A percentile compares a stretch with the other conserved stretches of the same genome.
These are phyloP conservation scores for Ginglymostoma cirratum DNA, from an alignment of 2,113 vertebrate species.

Conservation along the genomic window DNA sequence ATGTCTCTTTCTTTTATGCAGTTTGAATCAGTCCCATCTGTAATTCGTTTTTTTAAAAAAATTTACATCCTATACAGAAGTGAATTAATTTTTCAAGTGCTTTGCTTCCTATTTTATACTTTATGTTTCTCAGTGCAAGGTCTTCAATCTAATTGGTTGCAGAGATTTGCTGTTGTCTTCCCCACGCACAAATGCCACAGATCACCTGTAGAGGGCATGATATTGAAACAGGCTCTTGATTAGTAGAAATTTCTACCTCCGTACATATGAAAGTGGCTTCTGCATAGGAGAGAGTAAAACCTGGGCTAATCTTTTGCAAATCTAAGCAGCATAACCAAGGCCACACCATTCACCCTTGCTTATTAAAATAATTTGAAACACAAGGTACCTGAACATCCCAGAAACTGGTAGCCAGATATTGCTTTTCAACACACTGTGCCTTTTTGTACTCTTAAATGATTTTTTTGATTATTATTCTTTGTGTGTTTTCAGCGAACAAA, in stretches of 20 bases:
- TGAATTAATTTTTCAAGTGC: not conserved
- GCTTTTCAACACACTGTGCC: not conserved
- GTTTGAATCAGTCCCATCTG: not conserved
- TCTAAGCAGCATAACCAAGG: not conserved
- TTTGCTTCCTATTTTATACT: not conserved
- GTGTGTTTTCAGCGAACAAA: conserved; percentile 29
- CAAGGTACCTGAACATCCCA: not conserved
- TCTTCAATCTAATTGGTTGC: not conserved
- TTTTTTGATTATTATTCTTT: conserved; percentile 37
- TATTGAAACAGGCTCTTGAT: not conserved
- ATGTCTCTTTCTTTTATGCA: not conserved
- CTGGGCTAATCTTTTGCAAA: not conserved
- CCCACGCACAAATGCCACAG: not conserved
- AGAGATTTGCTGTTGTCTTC: not conserved
- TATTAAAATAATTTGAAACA: not conserved
- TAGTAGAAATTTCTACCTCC: not conserved
- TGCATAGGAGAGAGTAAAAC: not conserved
- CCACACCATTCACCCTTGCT: not conserved
- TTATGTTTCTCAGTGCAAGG: not conserved
- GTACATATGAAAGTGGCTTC: not conserved
- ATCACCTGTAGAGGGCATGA: not conserved
- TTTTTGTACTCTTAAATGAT: conserved; percentile 19
- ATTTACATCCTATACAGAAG: not conserved
- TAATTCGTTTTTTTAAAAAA: not conserved
- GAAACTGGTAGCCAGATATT: not conserved